Evolutionary conservation across 2,797 vertebrate genomes (phyloP), one percentile per base, ranked within the genome.

Genomic region (Martes flavigula): DNA sequence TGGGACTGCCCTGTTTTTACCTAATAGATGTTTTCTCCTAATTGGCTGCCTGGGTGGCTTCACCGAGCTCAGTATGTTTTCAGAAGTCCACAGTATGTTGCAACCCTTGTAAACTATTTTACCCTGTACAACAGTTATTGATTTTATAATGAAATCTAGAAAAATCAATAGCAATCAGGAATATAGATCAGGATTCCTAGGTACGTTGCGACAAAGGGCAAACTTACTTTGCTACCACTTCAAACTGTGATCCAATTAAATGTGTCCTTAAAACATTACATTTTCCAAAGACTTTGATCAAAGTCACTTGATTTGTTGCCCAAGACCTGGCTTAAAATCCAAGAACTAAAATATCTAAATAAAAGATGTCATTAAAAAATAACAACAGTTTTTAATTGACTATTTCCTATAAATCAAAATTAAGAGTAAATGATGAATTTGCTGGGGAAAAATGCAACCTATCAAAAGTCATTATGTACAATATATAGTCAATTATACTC

Each of bases 101-200:
- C 98, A 98, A 98, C 97, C 98, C 98, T 99, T 99, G 98, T 99
- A 99, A 99, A 99, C 98, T 98, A 99, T 98, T 99, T 98, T 98
- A 98, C 98, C 98, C 97, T 97, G 98, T 97, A 98, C 98, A 98
- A 98, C 54, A 51, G 98, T 98, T 98, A 99, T 99, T 99, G 99
- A 99, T 99, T 99, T 99, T 99, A 98, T 99, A 99, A 99, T 99
- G 98, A 99, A 99, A 99, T 99, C 98, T 99, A 98, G 98, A 99
- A 98, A 99, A 99, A 98, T 99, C 99, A 99, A 99, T 99, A 99
- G 97, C 98, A 99, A 99, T 99, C 99, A 99, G 98, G 98, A 98
- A 96, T 99, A 99, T 99, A 99, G 99, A 99, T 99, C 98, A 99
- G 98, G 97, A 99, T 98, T 98, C 98, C 98, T 98, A 98, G 98